Percentiles rank a stretch among this genome's conserved stretches.
These are phyloP conservation scores for Holacanthus passer DNA, from an alignment of 2,113 vertebrate species.

Conservation along the genomic window DNA sequence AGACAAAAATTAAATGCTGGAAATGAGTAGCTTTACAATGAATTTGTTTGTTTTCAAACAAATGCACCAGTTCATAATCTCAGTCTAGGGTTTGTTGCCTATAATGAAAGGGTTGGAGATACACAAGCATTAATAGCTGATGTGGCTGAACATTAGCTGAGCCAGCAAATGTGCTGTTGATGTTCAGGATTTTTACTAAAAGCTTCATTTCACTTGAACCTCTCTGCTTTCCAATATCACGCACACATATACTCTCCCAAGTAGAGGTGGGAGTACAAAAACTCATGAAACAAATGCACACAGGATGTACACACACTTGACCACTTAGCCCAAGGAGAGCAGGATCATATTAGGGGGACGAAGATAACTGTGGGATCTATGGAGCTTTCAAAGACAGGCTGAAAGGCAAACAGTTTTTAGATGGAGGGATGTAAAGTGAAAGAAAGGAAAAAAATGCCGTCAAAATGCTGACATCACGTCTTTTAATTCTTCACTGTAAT, in stretches of 20 bases:
- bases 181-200: slow-evolving; percentile 83
- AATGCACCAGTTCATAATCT: slow-evolving; percentile 12
- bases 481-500: slow-evolving; percentile 85
- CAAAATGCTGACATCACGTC: slow-evolving; percentile 81
- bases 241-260: slow-evolving; percentile 19
- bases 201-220: slow-evolving; percentile 82
- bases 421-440: slow-evolving; percentile 27
- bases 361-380: slow-evolving; percentile 51
- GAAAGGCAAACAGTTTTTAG: slow-evolving; percentile 62
- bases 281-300: slow-evolving; percentile 27
- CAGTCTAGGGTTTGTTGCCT: slow-evolving; percentile 1
- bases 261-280: slow-evolving; percentile 31
- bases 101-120: slow-evolving; percentile 34
- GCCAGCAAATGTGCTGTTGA: slow-evolving; percentile 77
- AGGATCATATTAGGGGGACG: slow-evolving; percentile 52
- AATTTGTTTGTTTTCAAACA: slow-evolving; percentile 27
- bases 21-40: neutral
- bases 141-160: slow-evolving; percentile 76
- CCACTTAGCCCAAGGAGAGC: slow-evolving; percentile 60
- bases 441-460: slow-evolving; percentile 41
- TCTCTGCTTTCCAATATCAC: slow-evolving; percentile 49
- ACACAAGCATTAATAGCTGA: slow-evolving; percentile 66
- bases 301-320: slow-evolving; percentile 58
- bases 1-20: neutral
- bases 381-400: slow-evolving; percentile 60